Base-by-base conservation (phyloP, 2,113 vertebrate species). In the Melospiza georgiana region DNA sequence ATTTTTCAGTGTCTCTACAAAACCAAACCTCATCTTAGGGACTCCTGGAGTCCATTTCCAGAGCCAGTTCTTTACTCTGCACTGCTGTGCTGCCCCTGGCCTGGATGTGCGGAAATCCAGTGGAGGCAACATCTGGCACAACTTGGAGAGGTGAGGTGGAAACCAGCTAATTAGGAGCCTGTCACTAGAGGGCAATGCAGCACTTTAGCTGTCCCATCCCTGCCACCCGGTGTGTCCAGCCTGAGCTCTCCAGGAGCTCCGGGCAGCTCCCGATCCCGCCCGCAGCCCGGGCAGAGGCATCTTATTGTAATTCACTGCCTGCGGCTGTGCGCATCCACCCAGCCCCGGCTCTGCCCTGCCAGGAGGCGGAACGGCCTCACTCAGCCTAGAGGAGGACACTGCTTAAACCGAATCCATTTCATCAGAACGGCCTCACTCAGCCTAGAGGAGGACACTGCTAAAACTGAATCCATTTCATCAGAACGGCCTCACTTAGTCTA, bases 161-260 rank as follows among this genome's bases (percentile, higher is more conserved):
- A 23, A 8, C 10, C 0, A 57, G 73, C 52, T 57, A 6, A 41
- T 10, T 3, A 68, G 57, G 39, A 63, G 77, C 8, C 59, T 22
- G 73, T 76, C 94, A 89, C 94, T 87, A 93, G 93, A 93, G 91
- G 91, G 91, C 91, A 95, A 94, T 87, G 49, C 75, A 33, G 91
- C 37, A 48, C 77, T 62, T 18, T 0, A 10, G 9, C 83, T 79
- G 81, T n/a, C 61, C 93, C 68, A 2, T 2, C 25, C 18, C 30
- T 21, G 51, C 10, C 67, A 10, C 49, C 62, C 62, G 10, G 16
- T 3, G 65, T 16, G 19, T 27, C 65, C 20, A 3, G 33, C 49
- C 35, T 0, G 15, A 3, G 35, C 2, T 41, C 25, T 24, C 43
- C 1, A 3, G 0, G 46, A 46, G 80, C 24, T 0, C 2, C 0